Evolutionary conservation across 2,888 invertebrate genomes (phyloP), one percentile per base, ranked within the genome.

Genomic region (Cetonia aurata): DNA sequence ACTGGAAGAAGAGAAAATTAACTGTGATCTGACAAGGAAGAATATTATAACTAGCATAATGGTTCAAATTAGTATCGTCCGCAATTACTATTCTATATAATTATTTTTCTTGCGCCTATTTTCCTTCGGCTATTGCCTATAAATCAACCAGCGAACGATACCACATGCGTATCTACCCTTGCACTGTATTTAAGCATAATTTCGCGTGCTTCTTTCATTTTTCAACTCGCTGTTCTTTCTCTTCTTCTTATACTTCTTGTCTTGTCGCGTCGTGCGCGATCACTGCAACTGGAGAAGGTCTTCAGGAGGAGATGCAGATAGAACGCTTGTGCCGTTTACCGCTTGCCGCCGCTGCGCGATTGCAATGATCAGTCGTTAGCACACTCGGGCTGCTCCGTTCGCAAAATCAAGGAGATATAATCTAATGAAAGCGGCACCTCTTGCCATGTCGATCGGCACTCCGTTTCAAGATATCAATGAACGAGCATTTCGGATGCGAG

Each of bases 321-420:
- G 50, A 17, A 57, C 17, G 25, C 17, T 57, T 41, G 37, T 44
- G 57, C 41, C 42, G 53, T 25, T 37, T 53, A 31, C 53, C 10
- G 53, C 12, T 37, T 8, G 53, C 25, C n/a, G 42, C 57, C 13
- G 19, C 42, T 65, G 62, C 62, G 71, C 71, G 68, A 71, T 71
- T 71, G 71, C 68, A 77, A 74, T 75, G 77, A 76, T 77, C 76
- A 76, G 74, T 75, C 75, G 74, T 75, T 74, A 75, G 76, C 74
- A 74, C 77, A 71, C 72, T 71, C 73, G 70, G 55, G 37, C 15
- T 56, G 3, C 55, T 56, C 55, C 72, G 46, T 48, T 73, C 70
- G 72, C 73, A 70, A 71, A 70, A 73, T 65, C 72, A 68, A 68
- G 68, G 17, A 71, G 70, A 67, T 73, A 70, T 59, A 69, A 73